Evolutionary conservation across 2,797 vertebrate genomes (phyloP), one percentile per base, ranked within the genome.

Genomic region (Bovichtus variegatus): DNA sequence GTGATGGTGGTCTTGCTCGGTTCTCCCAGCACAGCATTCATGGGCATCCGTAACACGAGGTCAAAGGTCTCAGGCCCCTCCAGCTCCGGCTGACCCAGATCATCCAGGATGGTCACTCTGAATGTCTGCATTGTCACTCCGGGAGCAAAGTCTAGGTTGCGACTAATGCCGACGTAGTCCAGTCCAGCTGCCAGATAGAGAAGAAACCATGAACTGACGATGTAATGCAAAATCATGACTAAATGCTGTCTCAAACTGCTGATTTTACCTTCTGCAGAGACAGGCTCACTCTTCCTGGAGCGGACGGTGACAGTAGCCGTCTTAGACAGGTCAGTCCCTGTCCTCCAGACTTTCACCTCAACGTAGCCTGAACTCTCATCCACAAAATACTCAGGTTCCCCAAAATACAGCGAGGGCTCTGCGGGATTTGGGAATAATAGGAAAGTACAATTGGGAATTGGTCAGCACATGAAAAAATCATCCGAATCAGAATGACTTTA

Each of bases 11-110:
- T 95, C 91, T 92, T 96, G 91, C 95, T 96, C 5, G 96, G 97
- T 64, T 97, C 95, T 71, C 96, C 96, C 78, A 97, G 90, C 23
- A 94, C 95, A 21, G 96, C 95, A 4, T 96, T 96, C 91, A 91
- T 88, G 0, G 96, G 96, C 97, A 96, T 96, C 49, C 93, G 90
- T 46, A 97, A 90, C 61, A 96, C 92, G 3, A 97, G 91, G 90
- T 97, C 96, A 92, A 97, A 97, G 49, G 78, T 96, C 92, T 97
- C 95, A 0, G 74, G 93, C 0, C 97, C 96, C 87, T 98, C 96
- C 64, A 97, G 91, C 82, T 95, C 84, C 0, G 97, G 96, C 73
- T 96, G 95, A n/a, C 94, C 94, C 86, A 96, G 85, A 81, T 97
- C 97, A 77, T 96, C 95, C 46, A 97, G 92, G 76, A 97, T 96